Percentiles rank a stretch among this genome's conserved stretches.
These are phyloP conservation scores for Psophia crepitans DNA, from an alignment of 2,113 vertebrate species.

Conservation along the genomic window DNA sequence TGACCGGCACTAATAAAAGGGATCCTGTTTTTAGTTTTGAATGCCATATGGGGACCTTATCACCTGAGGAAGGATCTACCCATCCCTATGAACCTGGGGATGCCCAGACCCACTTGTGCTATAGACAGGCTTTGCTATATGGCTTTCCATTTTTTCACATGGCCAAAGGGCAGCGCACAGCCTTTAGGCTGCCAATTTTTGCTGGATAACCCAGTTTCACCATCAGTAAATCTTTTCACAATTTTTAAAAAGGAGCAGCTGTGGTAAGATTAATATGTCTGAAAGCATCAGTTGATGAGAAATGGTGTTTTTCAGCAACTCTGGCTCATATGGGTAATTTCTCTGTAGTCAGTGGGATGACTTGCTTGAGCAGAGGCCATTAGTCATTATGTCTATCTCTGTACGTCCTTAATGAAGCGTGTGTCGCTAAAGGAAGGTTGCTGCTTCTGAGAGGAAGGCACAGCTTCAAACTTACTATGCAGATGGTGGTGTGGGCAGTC, in stretches of 20 bases:
- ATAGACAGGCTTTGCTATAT: accelerated
- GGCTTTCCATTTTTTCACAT: background rate
- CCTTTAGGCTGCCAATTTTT: background rate
- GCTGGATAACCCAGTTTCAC: background rate
- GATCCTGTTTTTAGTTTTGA: background rate
- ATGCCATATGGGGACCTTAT: background rate
- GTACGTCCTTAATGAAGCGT: background rate
- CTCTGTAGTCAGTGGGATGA: background rate
- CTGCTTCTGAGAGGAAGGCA: background rate
- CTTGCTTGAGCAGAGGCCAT: conserved; percentile 6
- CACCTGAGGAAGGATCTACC: background rate
- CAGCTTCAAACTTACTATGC: background rate
- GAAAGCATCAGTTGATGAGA: conserved; percentile 32
- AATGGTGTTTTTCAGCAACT: conserved; percentile 9
- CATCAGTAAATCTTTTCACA: background rate
- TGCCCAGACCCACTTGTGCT: background rate
- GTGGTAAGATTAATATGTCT: conserved; percentile 14
- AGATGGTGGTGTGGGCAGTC: background rate
- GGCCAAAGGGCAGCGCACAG: background rate
- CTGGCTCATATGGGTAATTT: background rate
- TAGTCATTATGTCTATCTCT: background rate
- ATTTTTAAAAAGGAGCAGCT: background rate
- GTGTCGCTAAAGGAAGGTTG: background rate
- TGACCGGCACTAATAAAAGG: background rate
- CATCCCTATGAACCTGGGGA: background rate